Evolutionary conservation across 2,888 invertebrate species (phyloP).

Genomic region (Drosophila stalkeri): DNA sequence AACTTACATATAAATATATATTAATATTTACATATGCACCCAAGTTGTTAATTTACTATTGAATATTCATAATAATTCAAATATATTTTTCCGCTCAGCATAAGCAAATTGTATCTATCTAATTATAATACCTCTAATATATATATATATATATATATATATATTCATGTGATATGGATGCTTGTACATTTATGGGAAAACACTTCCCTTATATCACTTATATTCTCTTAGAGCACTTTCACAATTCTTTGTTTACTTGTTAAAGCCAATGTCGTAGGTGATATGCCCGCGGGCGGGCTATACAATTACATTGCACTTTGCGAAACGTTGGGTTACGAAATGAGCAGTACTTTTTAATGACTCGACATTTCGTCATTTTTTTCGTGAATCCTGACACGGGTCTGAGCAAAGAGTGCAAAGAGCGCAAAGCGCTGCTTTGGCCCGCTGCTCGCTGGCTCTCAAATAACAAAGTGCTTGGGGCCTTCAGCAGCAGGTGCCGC

Average conservation of each 20-base stretch:
- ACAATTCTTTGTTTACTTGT: not conserved
- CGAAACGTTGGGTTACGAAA: slow-evolving; percentile 19
- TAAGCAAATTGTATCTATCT: too few relatives aligned
- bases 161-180: too few relatives aligned
- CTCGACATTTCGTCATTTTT: slow-evolving; percentile 75
- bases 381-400: slow-evolving; percentile 61
- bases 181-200: too few relatives aligned
- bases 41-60: too few relatives aligned
- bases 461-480: slow-evolving; percentile 75
- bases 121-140: too few relatives aligned
- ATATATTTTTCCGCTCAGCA: too few relatives aligned
- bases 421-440: not conserved
- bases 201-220: not conserved
- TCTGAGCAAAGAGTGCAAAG: slow-evolving; percentile 17
- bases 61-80: too few relatives aligned
- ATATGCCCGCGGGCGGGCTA: not conserved
- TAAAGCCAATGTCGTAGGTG: not conserved
- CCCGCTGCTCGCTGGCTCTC: slow-evolving; percentile 59
- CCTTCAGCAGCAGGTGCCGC: slow-evolving; percentile 23
- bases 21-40: too few relatives aligned
- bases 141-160: too few relatives aligned
- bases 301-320: slow-evolving; percentile 41
- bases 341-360: slow-evolving; percentile 71
- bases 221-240: not conserved
- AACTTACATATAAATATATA: too few relatives aligned